Conservation (phyloP, 2,113 vertebrate species). For the Semnornis frantzii region DNA sequence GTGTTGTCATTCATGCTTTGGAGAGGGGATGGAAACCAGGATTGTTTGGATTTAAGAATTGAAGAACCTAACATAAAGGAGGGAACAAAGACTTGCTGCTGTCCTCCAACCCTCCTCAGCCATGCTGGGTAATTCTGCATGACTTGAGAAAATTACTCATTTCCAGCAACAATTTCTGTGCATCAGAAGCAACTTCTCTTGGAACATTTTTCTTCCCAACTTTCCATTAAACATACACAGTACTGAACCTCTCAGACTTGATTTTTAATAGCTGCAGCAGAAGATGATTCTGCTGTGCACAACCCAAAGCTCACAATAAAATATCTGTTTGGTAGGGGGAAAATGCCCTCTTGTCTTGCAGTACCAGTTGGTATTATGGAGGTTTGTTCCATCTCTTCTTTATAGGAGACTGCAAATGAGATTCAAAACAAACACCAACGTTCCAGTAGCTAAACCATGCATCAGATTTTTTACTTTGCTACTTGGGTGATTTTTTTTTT, state of each 20-base stretch:
- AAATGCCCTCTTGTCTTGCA: conserved; percentile 78
- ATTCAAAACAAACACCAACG: conserved; percentile 55
- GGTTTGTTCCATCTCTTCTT: conserved; percentile 76
- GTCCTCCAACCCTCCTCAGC: neutral
- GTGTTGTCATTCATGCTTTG: neutral
- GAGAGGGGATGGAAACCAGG: neutral
- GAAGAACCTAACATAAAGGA: neutral
- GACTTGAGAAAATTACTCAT: neutral
- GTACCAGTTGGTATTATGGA: conserved; percentile 83
- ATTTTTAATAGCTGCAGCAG: conserved; percentile 58
- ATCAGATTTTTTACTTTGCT: conserved; percentile 31
- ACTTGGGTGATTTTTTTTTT: neutral
- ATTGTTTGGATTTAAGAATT: neutral
- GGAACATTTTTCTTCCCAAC: neutral
- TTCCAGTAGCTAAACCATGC: conserved; percentile 43
- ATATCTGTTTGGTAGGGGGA: conserved; percentile 68
- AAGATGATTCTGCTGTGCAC: conserved; percentile 62
- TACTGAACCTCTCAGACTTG: conserved; percentile 9
- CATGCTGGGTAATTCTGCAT: neutral
- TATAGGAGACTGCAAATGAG: conserved; percentile 66
- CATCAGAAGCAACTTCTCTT: neutral
- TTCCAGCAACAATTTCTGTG: neutral
- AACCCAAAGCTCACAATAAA: conserved; percentile 70
- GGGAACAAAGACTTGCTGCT: neutral
- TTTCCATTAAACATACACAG: conserved; percentile 13